Base-by-base conservation (phyloP, 2,113 vertebrate genomes). In the Hystrix brachyura region DNA sequence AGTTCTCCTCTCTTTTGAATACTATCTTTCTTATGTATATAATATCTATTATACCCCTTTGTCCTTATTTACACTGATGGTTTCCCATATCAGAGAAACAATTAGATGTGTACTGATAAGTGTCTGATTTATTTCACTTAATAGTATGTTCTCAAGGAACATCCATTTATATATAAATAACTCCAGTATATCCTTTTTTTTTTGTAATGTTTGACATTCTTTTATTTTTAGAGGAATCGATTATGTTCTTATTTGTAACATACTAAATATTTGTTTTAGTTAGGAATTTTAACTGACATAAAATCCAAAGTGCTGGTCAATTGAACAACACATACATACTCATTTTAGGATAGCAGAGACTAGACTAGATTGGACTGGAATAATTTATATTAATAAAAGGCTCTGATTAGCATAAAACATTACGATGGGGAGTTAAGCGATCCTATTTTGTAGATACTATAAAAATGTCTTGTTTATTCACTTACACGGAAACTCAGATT, bases 171-270 rank as follows among this genome's bases (percentile, higher is more conserved):
- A 38, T 38, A 38, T 38, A 38, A 38, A 38, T 38, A 38, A 38
- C 38, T 38, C 38, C 38, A 38, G 38, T 38, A 38, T 38, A 38
- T 38, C 38, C 38, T 38, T 38, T 38, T 38, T 38, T 38, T 38
- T 38, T 38, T 76, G 92, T 60, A 48, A 15, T 64, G 90, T 76
- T 48, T 10, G 2, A 62, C 27, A 57, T 85, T 76, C 3, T 76
- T 71, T 86, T 51, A 51, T 65, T 91, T 72, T 85, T 59, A 29
- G 62, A 87, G 19, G 23, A 87, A 60, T 8, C 38, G 10, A 83
- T 80, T 96, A 43, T 57, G n/a, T 83, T 69, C 8, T 76, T 87
- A 87, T 87, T 53, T 87, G 34, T 19, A 90, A 94, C 57, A 80
- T 79, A 57, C 9, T 60, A 92, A 95, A 17, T 5, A 34, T 87